Base-by-base conservation (phyloP, 2,797 vertebrate genomes). In the Cyprinella venusta region DNA sequence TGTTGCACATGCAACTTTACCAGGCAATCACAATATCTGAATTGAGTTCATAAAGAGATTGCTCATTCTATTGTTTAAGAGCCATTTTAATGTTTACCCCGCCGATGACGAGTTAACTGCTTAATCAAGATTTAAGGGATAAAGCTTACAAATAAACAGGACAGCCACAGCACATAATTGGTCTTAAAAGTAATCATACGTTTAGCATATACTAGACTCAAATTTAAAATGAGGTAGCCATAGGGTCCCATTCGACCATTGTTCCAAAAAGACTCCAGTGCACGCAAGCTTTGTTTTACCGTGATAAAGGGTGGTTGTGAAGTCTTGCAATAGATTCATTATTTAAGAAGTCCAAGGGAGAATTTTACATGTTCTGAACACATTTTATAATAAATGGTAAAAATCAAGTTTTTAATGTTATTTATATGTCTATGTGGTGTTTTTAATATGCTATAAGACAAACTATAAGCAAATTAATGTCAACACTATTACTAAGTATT, bases 111-210 rank as follows among this genome's bases (percentile, higher is more conserved):
- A 30, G 15, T 38, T 40, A 54, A 26, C 26, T 84, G 76, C 56
- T 79, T 71, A 61, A 82, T 79, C 52, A 79, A 76, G 83, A 48
- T 69, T 82, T 50, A 71, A 59, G 24, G 63, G 83, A 86, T 86
- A 85, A 85, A 75, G 38, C 45, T 16, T 45, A 72, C 16, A 74
- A 61, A 64, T 36, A 24, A 33, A 64, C 54, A 85, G 16, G 24
- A 30, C 13, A 74, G 59, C 30, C 13, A 70, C n/a, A 76, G 13
- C 42, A 19, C 12, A 76, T 70, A 50, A 30, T 6, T 18, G 33
- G 16, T 54, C 8, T 71, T 24, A 52, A 52, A 16, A 4, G 15
- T 69, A 76, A 64, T 30, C 21, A 26, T 6, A 70, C 18, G 30
- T 45, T 83, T 70, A 1, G 45, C 18, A 59, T 83, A 59, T 83